Conservation (phyloP, 2,888 invertebrate species). For the Agonopterix arenella region DNA sequence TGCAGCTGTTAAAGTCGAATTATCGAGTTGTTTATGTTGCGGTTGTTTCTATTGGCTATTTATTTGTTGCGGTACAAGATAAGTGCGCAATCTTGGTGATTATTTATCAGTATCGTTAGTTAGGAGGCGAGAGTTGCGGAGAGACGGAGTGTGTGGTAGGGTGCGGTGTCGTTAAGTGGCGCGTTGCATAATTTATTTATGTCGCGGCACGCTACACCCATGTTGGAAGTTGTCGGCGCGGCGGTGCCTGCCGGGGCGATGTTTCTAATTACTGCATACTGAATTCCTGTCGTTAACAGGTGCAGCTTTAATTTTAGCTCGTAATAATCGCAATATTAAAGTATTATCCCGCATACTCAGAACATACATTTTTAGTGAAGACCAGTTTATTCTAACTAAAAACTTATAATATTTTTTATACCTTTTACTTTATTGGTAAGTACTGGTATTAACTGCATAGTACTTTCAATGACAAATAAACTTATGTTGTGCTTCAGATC, state of each 20-base stretch:
- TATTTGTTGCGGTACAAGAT: constrained; percentile 27
- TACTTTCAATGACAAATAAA: too few relatives aligned
- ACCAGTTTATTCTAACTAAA: too few relatives aligned
- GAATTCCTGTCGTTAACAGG: constrained; percentile 20
- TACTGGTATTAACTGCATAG: too few relatives aligned
- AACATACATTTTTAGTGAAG: too few relatives aligned
- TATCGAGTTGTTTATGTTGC: constrained; percentile 24
- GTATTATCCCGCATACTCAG: too few relatives aligned
- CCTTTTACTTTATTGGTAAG: too few relatives aligned
- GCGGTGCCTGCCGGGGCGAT: constrained; percentile 23
- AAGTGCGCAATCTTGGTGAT: constrained; percentile 23
- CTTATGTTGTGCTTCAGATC: too few relatives aligned
- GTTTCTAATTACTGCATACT: constrained; percentile 36
- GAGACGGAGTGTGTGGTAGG: constrained; percentile 15
- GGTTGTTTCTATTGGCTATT: constrained; percentile 23
- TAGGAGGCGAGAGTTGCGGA: constrained; percentile 14
- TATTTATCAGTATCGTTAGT: constrained; percentile 23
- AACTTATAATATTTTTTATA: too few relatives aligned
- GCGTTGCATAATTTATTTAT: constrained; percentile 71
- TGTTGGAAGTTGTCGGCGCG: constrained; percentile 43
- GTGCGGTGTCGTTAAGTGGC: constrained; percentile 51
- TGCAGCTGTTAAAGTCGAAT: constrained; percentile 19
- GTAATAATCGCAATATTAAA: not conserved
- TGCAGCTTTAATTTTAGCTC: constrained; percentile 11
- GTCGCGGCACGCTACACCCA: constrained; percentile 62